A percentile compares a stretch with the other conserved stretches of the same genome.
These are phyloP conservation scores for Maniola hyperantus DNA, from an alignment of 2,888 invertebrate species.

Conservation along the genomic window DNA sequence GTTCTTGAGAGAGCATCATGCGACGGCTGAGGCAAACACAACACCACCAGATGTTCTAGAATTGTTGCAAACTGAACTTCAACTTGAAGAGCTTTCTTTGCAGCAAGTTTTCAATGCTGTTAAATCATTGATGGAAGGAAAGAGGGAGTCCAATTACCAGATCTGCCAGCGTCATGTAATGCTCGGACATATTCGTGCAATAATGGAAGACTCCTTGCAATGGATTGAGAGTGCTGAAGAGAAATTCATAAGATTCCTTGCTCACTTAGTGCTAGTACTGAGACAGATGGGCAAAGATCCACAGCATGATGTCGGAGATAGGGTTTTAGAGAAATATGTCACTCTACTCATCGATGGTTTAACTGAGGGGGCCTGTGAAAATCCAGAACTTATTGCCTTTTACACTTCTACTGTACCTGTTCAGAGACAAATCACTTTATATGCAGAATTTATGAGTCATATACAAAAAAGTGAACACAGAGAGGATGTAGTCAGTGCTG, in stretches of 20 bases:
- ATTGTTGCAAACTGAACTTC: constrained; percentile 64
- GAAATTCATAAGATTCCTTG: constrained; percentile 89
- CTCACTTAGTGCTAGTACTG: constrained; percentile 93
- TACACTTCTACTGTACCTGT: constrained; percentile 91
- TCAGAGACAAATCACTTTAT: constrained; percentile 78
- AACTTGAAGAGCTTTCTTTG: constrained; percentile 65
- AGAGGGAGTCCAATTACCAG: constrained; percentile 86
- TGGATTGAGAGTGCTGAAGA: constrained; percentile 84
- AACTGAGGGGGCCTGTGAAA: constrained; percentile 80
- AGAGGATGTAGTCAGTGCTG: constrained; percentile 86
- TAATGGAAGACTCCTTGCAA: constrained; percentile 87
- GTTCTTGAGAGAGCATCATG: constrained; percentile 74
- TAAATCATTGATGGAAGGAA: constrained; percentile 75
- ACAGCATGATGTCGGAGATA: constrained; percentile 87
- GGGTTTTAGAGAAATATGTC: constrained; percentile 89
- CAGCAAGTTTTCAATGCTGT: constrained; percentile 73
- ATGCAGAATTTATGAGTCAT: constrained; percentile 86
- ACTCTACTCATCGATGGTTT: constrained; percentile 85
- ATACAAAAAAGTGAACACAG: constrained; percentile 86
- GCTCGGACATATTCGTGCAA: constrained; percentile 88
- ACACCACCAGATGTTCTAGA: constrained; percentile 69
- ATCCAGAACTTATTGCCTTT: constrained; percentile 91
- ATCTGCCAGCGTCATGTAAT: constrained; percentile 93
- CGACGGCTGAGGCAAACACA: constrained; percentile 71
- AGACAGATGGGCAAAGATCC: constrained; percentile 89